Evolutionary conservation across 2,797 vertebrate species (phyloP).

Genomic region (Molossus alvarezi): DNA sequence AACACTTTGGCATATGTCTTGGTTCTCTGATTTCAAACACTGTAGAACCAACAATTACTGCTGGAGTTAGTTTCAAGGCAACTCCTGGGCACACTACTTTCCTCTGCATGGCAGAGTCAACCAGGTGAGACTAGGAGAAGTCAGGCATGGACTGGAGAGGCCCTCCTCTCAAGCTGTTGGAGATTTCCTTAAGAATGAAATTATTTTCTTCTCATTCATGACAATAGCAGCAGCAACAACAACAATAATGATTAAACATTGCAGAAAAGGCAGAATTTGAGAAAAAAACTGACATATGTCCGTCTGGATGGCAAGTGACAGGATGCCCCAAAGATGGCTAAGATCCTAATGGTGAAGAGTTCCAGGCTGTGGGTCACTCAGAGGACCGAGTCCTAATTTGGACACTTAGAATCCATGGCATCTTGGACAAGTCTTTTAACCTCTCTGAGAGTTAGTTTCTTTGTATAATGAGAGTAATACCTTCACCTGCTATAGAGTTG

Average conservation of each 20-base stretch:
- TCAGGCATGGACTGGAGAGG: not conserved
- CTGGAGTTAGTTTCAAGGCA: not conserved
- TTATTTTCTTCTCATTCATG: not conserved
- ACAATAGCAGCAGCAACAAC: not conserved
- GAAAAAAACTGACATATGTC: not conserved
- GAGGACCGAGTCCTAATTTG: not conserved
- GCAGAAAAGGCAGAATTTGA: not conserved
- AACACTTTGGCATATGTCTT: not conserved
- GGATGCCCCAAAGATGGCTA: not conserved
- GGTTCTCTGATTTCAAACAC: not conserved
- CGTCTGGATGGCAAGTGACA: not conserved
- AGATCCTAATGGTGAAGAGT: not conserved
- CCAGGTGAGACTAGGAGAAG: not conserved
- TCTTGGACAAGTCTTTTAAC: not conserved
- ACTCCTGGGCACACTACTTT: not conserved
- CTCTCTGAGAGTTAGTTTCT: slow-evolving; percentile 25
- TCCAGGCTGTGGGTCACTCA: not conserved
- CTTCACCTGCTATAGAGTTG: not conserved
- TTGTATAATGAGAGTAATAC: not conserved
- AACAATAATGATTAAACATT: not conserved
- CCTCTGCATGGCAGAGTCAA: not conserved
- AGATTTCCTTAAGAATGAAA: not conserved
- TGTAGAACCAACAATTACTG: not conserved
- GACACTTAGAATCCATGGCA: not conserved
- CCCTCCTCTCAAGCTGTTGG: not conserved